Evolutionary conservation across 2,113 vertebrate genomes (phyloP).

Genomic region (Sinosuthora webbiana): DNA sequence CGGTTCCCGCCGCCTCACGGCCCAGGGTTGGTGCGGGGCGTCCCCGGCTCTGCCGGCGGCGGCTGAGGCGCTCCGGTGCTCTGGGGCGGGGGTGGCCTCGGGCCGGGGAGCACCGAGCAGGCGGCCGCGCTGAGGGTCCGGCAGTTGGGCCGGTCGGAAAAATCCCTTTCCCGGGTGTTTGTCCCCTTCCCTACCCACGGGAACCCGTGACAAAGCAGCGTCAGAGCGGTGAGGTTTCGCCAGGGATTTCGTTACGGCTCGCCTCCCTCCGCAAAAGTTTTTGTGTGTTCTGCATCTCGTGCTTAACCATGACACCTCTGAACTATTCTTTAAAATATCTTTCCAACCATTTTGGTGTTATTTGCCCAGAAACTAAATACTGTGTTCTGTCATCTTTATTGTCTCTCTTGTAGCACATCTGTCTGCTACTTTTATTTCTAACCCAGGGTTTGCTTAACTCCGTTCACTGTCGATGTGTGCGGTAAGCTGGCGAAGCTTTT

Average conservation of each 20-base stretch:
- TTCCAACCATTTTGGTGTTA: rapidly evolving
- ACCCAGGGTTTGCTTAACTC: background rate
- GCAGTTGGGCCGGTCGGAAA: rapidly evolving
- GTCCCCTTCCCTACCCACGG: no score
- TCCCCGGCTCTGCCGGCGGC: no score
- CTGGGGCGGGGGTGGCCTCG: rapidly evolving
- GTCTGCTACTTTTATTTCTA: background rate
- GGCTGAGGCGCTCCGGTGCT: background rate
- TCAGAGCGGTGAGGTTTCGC: rapidly evolving
- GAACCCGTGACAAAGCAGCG: background rate
- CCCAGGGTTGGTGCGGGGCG: rapidly evolving
- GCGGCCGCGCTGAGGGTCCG: no score
- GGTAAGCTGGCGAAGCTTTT: background rate
- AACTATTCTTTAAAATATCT: rapidly evolving
- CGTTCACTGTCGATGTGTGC: rapidly evolving
- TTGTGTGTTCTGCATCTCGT: background rate
- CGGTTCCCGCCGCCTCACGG: background rate
- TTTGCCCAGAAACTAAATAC: rapidly evolving
- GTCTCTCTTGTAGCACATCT: background rate
- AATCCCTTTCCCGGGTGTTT: rapidly evolving
- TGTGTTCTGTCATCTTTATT: background rate
- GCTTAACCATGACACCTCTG: background rate
- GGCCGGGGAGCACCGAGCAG: no score
- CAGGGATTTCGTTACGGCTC: rapidly evolving
- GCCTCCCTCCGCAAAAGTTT: background rate